Evolutionary conservation across 2,888 invertebrate species (phyloP).

Genomic region (Alentia gelatinosa): DNA sequence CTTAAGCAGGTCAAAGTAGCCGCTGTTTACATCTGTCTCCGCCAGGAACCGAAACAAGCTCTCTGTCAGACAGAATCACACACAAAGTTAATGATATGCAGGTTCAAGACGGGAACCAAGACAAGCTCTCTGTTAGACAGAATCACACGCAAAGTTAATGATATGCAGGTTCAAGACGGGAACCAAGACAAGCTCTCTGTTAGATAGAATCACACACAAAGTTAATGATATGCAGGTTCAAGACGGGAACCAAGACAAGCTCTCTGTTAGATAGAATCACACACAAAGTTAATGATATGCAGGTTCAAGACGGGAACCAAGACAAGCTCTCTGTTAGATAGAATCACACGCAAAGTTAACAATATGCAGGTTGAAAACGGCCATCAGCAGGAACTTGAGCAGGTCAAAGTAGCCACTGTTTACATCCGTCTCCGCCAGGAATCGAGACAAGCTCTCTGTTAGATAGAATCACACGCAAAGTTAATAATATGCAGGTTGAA

Average conservation of each 20-base stretch:
- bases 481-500: constrained; percentile 93
- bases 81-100: too few relatives aligned
- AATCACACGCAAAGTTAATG: background rate
- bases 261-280: background rate
- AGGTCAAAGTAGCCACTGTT: constrained; percentile 91
- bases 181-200: background rate
- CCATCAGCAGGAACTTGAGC: constrained; percentile 89
- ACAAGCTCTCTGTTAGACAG: background rate
- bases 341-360: too few relatives aligned
- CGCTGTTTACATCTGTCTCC: constrained; percentile 82
- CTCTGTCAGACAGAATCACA: background rate
- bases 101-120: background rate
- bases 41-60: background rate
- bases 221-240: too few relatives aligned
- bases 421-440: constrained; percentile 45
- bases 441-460: constrained; percentile 23
- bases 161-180: too few relatives aligned
- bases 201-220: background rate
- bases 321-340: background rate
- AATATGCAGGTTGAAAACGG: constrained; percentile 92
- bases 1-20: constrained; percentile 91
- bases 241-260: background rate
- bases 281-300: background rate
- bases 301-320: background rate
- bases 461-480: too few relatives aligned